Conservation (phyloP, 2,113 vertebrate genomes). For the Ageneiosus marmoratus region DNA sequence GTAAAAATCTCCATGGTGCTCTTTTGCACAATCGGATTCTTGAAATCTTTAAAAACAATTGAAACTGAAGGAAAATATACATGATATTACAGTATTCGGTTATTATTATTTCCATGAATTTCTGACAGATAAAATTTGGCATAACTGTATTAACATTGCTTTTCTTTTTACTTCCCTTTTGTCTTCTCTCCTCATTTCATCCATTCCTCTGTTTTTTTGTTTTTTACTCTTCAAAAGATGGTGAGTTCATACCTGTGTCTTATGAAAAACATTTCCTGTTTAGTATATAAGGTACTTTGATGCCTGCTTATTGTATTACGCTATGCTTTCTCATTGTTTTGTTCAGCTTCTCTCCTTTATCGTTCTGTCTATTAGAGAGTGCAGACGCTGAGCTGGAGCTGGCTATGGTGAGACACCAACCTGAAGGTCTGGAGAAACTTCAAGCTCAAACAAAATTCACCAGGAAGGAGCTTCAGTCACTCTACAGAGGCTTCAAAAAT, state of each 20-base stretch:
- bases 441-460: conserved; percentile 82
- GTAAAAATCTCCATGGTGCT: neutral
- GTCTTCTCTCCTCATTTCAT: neutral
- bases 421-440: conserved; percentile 80
- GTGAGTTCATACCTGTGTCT: conserved; percentile 28
- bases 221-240: conserved; percentile 31
- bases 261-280: neutral
- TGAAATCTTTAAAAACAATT: neutral
- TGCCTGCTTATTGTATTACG: neutral
- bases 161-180: conserved; percentile 10
- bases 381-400: conserved; percentile 78
- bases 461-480: conserved; percentile 81
- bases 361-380: conserved; percentile 65
- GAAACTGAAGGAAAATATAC: neutral
- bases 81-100: neutral
- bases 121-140: neutral
- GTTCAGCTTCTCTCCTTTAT: neutral
- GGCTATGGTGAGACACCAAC: conserved; percentile 76
- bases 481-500: conserved; percentile 86
- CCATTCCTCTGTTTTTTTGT: neutral
- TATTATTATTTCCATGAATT: neutral
- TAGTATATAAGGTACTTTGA: neutral
- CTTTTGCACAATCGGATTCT: neutral
- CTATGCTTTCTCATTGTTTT: neutral
- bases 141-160: conserved; percentile 5